phyloP scores from a whole-genome alignment of 2,113 vertebrate species.

The Petaurus breviceps region DNA sequence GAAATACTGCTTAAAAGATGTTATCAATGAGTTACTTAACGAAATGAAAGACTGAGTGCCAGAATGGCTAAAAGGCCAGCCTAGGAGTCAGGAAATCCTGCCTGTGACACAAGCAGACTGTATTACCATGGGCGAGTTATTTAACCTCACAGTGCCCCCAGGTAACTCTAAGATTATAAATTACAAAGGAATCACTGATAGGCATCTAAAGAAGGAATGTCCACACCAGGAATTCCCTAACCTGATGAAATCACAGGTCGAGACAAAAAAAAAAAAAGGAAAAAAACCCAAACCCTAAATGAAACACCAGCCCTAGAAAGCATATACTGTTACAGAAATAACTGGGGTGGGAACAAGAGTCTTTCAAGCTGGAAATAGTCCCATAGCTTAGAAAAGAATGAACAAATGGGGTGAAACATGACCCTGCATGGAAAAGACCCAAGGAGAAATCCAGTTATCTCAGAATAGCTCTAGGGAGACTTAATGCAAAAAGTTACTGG shows the following conservation, averaged over 20 bases:
- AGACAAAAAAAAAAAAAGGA: background rate
- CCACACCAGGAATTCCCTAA: background rate
- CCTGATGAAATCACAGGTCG: background rate
- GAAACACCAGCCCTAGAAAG: background rate
- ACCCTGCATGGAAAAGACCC: background rate
- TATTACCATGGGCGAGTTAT: background rate
- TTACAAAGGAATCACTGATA: background rate
- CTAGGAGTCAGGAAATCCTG: background rate
- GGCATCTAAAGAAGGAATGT: background rate
- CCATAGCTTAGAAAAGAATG: background rate
- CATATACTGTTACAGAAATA: background rate
- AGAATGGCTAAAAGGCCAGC: background rate
- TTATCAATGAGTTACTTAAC: background rate
- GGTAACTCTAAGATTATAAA: background rate
- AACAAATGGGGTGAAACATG: background rate
- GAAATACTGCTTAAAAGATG: background rate
- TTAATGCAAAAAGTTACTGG: background rate
- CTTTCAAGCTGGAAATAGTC: background rate
- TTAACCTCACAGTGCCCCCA: background rate
- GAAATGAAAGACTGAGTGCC: background rate
- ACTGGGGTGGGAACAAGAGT: background rate
- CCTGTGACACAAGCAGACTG: background rate
- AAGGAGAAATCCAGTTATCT: background rate
- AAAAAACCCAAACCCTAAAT: background rate
- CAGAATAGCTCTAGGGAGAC: background rate